These are phyloP conservation scores for Drosophila parabipectinata DNA, from an alignment of 1,140 invertebrate genomes.

Conservation along the genomic window DNA sequence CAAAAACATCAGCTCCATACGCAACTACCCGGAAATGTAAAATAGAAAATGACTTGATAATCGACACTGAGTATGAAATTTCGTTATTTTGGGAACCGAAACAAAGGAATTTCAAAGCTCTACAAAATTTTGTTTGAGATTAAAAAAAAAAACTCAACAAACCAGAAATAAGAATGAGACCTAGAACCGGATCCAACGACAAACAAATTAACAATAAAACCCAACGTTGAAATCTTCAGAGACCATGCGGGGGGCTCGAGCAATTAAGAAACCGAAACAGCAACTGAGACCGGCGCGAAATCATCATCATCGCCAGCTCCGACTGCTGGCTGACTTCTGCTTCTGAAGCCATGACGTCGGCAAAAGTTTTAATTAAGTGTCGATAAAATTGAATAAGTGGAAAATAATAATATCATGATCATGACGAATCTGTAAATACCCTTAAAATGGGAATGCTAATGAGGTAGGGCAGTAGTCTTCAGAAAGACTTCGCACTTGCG, in stretches of 20 bases:
- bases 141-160: conserved; percentile 33
- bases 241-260: conserved; percentile 39
- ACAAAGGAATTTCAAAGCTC: conserved; percentile 67
- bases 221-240: conserved; percentile 36
- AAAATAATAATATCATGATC: conserved; percentile 36
- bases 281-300: conserved; percentile 30
- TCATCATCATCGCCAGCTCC: conserved; percentile 42
- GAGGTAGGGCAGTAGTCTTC: no score
- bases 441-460: conserved; percentile 7
- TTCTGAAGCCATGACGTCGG: conserved; percentile 63
- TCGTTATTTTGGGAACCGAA: conserved; percentile 13
- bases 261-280: conserved; percentile 47
- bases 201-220: conserved; percentile 76
- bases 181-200: conserved; percentile 74
- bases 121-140: conserved; percentile 45
- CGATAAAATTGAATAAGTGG: conserved; percentile 66
- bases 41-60: conserved; percentile 32
- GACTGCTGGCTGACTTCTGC: conserved; percentile 36
- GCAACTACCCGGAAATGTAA: conserved; percentile 53
- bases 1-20: neutral
- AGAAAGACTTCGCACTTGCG: no score
- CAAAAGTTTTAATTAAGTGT: conserved; percentile 77
- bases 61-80: conserved; percentile 20
- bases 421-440: conserved; percentile 57
- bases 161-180: conserved; percentile 65